A percentile compares a stretch with the other conserved stretches of the same genome.
Evolutionary conservation across 2,113 vertebrate genomes (phyloP).

Genomic region (Gulo gulo): DNA sequence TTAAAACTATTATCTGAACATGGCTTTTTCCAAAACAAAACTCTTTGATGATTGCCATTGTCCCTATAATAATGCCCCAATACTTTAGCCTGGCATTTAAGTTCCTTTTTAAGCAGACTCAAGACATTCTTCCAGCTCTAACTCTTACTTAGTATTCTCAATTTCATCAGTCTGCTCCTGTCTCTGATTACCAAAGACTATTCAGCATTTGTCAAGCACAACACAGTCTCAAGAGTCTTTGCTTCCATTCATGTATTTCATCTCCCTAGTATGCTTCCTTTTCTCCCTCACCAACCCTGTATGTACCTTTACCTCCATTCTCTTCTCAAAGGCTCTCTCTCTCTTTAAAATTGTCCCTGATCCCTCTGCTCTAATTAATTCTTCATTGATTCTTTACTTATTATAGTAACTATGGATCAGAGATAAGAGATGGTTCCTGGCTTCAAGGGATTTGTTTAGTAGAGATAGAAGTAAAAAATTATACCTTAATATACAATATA

Average conservation of each 20-base stretch:
- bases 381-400: not conserved
- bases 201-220: not conserved
- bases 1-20: not conserved
- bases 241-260: not conserved
- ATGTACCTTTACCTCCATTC: not conserved
- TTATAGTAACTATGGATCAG: not conserved
- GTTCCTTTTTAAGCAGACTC: not conserved
- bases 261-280: rapidly evolving
- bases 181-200: not conserved
- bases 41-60: not conserved
- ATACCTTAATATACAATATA: not conserved
- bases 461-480: not conserved
- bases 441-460: not conserved
- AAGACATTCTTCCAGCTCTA: not conserved
- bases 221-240: not conserved
- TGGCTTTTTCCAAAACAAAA: not conserved
- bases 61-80: not conserved
- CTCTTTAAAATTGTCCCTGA: not conserved
- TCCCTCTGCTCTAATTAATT: not conserved
- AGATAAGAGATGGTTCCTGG: not conserved
- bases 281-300: not conserved
- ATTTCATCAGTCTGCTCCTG: not conserved
- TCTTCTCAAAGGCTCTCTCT: not conserved
- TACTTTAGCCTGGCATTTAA: not conserved
- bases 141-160: not conserved